A percentile compares a stretch with the other conserved stretches of the same genome.
Evolutionary conservation across 2,888 invertebrate species (phyloP).

Genomic region (Tyria jacobaeae): DNA sequence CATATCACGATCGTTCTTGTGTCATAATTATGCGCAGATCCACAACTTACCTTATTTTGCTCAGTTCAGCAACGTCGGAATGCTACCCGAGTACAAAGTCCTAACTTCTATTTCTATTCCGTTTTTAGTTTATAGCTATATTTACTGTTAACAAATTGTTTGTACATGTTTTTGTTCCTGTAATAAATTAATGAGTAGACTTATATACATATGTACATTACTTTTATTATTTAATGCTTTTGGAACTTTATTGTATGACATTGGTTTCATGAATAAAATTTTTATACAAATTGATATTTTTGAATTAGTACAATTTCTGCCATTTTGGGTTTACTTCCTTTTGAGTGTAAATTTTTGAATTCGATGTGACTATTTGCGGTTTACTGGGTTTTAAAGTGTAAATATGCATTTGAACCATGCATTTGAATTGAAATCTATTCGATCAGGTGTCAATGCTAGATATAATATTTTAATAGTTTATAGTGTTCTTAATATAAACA

Average conservation of each 20-base stretch:
- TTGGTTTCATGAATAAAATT: background rate
- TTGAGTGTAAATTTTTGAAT: background rate
- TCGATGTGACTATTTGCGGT: background rate
- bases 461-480: no score
- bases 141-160: background rate
- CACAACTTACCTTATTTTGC: no score
- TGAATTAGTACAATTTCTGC: background rate
- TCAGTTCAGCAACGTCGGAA: no score
- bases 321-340: background rate
- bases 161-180: background rate
- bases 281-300: background rate
- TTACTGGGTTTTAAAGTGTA: background rate
- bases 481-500: background rate
- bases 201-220: background rate
- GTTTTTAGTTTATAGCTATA: background rate
- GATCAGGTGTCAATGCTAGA: background rate
- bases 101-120: background rate
- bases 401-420: background rate
- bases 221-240: background rate
- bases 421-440: background rate
- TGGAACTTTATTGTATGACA: no score
- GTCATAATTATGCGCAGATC: background rate
- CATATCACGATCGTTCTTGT: background rate
- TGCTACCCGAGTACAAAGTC: no score
- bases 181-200: background rate